Evolutionary conservation across 2,113 vertebrate genomes (phyloP), one percentile per base, ranked within the genome.

Genomic region (Morone chrysops): DNA sequence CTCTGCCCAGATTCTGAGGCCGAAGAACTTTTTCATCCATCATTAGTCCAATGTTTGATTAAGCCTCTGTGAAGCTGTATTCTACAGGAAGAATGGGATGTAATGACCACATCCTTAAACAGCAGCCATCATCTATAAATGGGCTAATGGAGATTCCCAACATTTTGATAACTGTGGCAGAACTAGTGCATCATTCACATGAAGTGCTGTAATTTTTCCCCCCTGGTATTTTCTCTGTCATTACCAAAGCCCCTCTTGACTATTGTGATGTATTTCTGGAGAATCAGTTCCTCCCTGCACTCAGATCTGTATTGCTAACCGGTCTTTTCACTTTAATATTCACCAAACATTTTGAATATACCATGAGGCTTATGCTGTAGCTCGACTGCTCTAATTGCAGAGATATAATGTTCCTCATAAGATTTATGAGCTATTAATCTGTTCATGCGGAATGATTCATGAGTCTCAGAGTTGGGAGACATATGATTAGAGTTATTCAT

Each of bases 361-460:
- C 87, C 92, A 94, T 91, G 93, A 94, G 89, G 88, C 90, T 87
- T 72, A 76, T 75, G 84, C 89, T 77, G 75, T 74, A 54, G 89
- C 85, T 12, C 60, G 67, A 84, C 83, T 45, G 83, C 83, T 88
- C 80, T 91, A 94, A 94, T 94, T 93, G 93, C 88, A 77, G 51
- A 83, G 87, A 89, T 92, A 89, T 90, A 92, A 93, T 91, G 91
- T 93, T 89, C 86, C 75, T 87, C 74, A 6, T 73, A 84, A 91
- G 92, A 94, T 94, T 92, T 89, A 92, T 92, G 92, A 91, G 83
- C 87, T 93, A 92, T 92, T 94, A 90, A 93, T 93, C 85, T 90
- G 85, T 88, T 92, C 82, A 84, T 92, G 87, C 48, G 2, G 78
- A 89, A 90, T 91, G 89, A 93, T 94, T 92, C 90, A 94, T 92